Base-by-base conservation (phyloP, 92 coral and sea anemone genomes). In the Pocillopora meandrina region DNA sequence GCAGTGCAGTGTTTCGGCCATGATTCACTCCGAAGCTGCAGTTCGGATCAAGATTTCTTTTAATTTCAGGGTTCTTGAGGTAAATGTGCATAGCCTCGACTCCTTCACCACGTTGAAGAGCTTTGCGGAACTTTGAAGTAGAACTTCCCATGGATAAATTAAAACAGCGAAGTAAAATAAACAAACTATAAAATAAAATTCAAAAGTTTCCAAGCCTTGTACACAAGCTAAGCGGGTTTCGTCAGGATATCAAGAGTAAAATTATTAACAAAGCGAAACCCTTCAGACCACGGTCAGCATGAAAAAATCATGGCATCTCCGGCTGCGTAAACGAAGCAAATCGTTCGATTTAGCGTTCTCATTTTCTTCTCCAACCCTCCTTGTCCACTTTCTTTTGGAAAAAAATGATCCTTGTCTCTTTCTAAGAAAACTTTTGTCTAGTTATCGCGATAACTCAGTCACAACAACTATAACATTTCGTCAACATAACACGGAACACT, bases 71-170 rank as follows among this genome's bases (percentile, higher is more conserved):
- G 78, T 97, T 77, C 78, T 92, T 91, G 16, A 97, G 89, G 75
- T 92, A 97, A 56, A 97, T 82, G 70, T 97, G 92, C 98, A 95
- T 95, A 13, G 99, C 99, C 57, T 95, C 99, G 33, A 92, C 95
- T 71, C 93, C 97, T 85, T 97, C 99, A 55, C 99, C 99, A 15
- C 95, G 95, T 66, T 97, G 99, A 16, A 97, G 84, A 6, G 99
- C 98, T 88, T 97, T 93, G 26, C 98, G 97, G 66, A 97, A 92
- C 79, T 97, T 97, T 20, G 99, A 91, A 15, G 99, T 87, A 10
- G 96, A 84, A 64, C 93, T 92, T 33, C 99, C 99, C 99, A 97
- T 96, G 10, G 72, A 71, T 80, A 36, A 35, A 14, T 78, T 56
- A 34, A 19, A 67, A 72, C n/a, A 80, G 69, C 55, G 77, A 20